phyloP scores from a whole-genome alignment of 2,113 vertebrate genomes.

The Chrysochloris asiatica region DNA sequence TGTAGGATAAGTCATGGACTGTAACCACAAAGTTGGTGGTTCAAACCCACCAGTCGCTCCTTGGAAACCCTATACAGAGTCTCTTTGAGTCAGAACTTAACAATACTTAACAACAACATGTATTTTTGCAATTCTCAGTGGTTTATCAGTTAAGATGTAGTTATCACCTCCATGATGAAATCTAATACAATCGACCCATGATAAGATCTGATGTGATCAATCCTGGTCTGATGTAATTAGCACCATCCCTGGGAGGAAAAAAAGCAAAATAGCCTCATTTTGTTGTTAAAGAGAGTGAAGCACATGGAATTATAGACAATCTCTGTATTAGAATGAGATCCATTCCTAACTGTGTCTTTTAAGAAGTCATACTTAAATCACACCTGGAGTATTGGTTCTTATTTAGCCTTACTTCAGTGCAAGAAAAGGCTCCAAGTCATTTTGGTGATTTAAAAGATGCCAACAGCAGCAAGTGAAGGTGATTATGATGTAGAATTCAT shows the following conservation, averaged over 20 bases:
- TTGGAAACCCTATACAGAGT: no score
- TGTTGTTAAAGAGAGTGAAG: not conserved
- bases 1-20: no score
- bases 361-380: not conserved
- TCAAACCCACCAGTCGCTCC: no score
- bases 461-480: not conserved
- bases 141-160: no score
- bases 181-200: no score
- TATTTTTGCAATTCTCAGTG: no score
- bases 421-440: not conserved
- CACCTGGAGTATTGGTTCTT: not conserved
- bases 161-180: no score
- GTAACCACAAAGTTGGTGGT: no score
- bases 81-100: no score
- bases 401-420: not conserved
- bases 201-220: no score
- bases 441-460: not conserved
- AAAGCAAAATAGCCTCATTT: constrained; percentile 16
- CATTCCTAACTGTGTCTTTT: not conserved
- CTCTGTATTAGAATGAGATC: not conserved
- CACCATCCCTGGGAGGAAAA: not conserved
- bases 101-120: no score
- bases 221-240: no score
- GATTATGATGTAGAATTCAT: not conserved
- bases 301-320: not conserved